A percentile compares a stretch with the other conserved stretches of the same genome.
These are phyloP conservation scores for Mionectes macconnelli DNA, from an alignment of 2,113 vertebrate species.

Conservation along the genomic window DNA sequence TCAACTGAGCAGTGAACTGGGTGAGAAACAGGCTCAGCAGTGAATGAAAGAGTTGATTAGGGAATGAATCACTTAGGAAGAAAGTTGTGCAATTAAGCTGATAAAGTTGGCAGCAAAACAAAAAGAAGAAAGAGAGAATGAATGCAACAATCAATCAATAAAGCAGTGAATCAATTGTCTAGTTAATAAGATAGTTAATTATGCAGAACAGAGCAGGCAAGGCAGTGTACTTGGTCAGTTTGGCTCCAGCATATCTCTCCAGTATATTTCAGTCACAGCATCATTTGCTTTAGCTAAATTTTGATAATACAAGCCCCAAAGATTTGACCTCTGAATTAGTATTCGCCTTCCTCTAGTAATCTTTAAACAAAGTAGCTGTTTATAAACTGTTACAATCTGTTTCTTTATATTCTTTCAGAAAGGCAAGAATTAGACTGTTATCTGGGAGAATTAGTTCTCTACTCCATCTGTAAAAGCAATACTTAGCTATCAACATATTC, in stretches of 20 bases:
- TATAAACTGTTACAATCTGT: background rate
- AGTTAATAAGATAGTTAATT: conserved; percentile 57
- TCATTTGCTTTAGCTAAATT: background rate
- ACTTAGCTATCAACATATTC: background rate
- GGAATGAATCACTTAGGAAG: conserved; percentile 41
- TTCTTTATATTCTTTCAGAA: background rate
- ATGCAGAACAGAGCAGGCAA: conserved; percentile 15
- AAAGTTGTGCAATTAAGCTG: conserved; percentile 54
- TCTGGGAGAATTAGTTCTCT: background rate
- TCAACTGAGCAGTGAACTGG: background rate
- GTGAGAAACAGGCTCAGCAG: background rate
- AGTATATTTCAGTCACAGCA: background rate
- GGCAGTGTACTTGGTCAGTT: background rate
- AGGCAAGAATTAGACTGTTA: background rate
- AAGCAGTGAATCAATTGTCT: conserved; percentile 46
- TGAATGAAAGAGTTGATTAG: conserved; percentile 9
- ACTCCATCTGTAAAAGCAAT: background rate
- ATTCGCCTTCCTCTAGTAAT: background rate
- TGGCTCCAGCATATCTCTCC: background rate
- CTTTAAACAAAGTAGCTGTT: background rate
- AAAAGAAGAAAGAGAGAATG: conserved; percentile 21
- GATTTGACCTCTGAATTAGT: background rate
- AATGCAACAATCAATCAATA: conserved; percentile 46
- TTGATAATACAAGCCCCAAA: background rate
- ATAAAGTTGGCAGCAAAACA: conserved; percentile 51